Evolutionary conservation across 2,797 vertebrate genomes (phyloP).

Genomic region (Megalops cyprinoides): DNA sequence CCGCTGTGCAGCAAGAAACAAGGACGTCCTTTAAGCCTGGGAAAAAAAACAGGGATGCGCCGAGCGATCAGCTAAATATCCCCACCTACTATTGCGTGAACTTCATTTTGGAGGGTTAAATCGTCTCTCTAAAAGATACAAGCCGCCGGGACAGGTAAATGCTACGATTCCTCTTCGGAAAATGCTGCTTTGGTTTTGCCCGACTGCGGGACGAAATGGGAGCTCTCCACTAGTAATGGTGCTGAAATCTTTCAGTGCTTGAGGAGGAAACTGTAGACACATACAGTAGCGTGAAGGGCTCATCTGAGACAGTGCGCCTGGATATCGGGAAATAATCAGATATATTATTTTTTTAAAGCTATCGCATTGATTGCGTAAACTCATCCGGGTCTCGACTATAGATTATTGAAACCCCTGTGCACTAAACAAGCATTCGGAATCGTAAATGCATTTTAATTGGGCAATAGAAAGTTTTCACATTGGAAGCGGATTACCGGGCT

Average conservation of each 20-base stretch:
- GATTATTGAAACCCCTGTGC: background rate
- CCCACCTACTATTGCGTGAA: conserved; percentile 56
- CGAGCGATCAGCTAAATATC: conserved; percentile 64
- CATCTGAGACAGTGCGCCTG: conserved; percentile 5
- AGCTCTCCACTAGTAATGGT: conserved; percentile 68
- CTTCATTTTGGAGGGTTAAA: conserved; percentile 55
- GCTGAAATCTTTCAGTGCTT: conserved; percentile 57
- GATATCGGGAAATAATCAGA: background rate
- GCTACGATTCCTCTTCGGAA: conserved; percentile 29
- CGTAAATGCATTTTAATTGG: conserved; percentile 43
- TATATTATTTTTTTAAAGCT: background rate
- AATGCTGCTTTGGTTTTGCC: conserved; percentile 32
- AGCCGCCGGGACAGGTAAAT: conserved; percentile 68
- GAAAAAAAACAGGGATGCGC: conserved; percentile 67
- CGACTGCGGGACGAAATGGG: conserved; percentile 51
- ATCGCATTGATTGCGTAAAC: conserved; percentile 12
- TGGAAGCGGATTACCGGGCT: conserved; percentile 50
- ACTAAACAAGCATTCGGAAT: background rate
- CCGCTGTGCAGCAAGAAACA: conserved; percentile 64
- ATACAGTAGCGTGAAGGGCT: conserved; percentile 18
- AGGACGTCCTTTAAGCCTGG: conserved; percentile 73
- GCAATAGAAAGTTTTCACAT: conserved; percentile 66
- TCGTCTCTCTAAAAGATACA: conserved; percentile 49
- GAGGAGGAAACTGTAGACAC: conserved; percentile 60
- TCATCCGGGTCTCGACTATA: background rate